phyloP scores from a whole-genome alignment of 2,888 invertebrate genomes.

The Xestia ashworthii region DNA sequence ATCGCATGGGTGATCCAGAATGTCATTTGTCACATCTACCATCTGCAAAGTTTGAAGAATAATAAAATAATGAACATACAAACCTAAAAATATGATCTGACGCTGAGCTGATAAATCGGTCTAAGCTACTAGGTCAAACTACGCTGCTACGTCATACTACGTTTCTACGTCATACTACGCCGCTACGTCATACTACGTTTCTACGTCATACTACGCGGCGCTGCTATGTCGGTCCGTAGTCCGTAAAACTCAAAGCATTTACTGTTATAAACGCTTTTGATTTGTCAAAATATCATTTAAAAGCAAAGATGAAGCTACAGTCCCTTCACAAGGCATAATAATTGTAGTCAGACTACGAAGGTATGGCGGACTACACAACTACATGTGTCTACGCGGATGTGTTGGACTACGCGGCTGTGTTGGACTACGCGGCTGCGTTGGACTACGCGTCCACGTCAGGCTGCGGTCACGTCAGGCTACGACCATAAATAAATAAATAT shows the following conservation, averaged over 20 bases:
- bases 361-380: neutral
- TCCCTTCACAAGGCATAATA: neutral
- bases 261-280: neutral
- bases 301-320: neutral
- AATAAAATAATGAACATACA: neutral
- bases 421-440: neutral
- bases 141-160: neutral
- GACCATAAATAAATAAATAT: neutral
- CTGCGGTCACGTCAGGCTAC: neutral
- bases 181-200: neutral
- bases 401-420: neutral
- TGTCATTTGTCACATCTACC: constrained; percentile 91
- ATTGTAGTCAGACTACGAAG: neutral
- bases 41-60: constrained; percentile 81
- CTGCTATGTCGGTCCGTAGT: too few relatives aligned
- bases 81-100: neutral
- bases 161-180: neutral
- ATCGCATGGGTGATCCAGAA: constrained; percentile 92
- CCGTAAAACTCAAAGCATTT: neutral
- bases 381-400: neutral
- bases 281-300: neutral
- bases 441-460: neutral
- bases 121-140: neutral
- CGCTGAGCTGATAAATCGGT: neutral
- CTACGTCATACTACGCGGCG: neutral